A percentile compares a stretch with the other conserved stretches of the same genome.
Evolutionary conservation across 2,113 vertebrate genomes (phyloP).

Genomic region (Pygoscelis adeliae): DNA sequence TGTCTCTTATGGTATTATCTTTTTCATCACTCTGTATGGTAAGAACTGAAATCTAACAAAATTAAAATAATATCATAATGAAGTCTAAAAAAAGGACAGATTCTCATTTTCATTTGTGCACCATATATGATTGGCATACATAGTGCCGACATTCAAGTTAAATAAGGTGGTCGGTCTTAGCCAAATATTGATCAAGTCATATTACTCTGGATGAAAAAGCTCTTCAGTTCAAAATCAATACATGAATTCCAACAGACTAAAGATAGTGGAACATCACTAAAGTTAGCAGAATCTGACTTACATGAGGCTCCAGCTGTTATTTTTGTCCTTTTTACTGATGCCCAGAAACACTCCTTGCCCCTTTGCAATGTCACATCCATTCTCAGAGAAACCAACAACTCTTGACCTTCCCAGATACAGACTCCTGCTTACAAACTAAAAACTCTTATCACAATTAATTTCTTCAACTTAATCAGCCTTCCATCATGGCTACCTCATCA

Average conservation of each 20-base stretch:
- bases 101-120: background rate
- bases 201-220: background rate
- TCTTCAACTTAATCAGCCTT: background rate
- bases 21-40: conserved; percentile 74
- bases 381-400: background rate
- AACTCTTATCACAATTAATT: background rate
- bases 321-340: background rate
- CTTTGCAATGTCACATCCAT: background rate
- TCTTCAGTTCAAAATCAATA: background rate
- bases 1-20: conserved; percentile 76
- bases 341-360: background rate
- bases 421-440: background rate
- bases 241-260: background rate
- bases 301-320: background rate
- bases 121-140: background rate
- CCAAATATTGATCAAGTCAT: background rate
- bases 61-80: background rate
- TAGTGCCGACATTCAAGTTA: background rate
- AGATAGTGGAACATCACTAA: background rate
- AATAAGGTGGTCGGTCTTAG: background rate
- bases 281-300: background rate
- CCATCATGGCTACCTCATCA: background rate
- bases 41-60: conserved; percentile 79
- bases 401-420: background rate
- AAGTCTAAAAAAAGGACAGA: background rate